Evolutionary conservation across 2,888 invertebrate genomes (phyloP).

Genomic region (Noctua comes): DNA sequence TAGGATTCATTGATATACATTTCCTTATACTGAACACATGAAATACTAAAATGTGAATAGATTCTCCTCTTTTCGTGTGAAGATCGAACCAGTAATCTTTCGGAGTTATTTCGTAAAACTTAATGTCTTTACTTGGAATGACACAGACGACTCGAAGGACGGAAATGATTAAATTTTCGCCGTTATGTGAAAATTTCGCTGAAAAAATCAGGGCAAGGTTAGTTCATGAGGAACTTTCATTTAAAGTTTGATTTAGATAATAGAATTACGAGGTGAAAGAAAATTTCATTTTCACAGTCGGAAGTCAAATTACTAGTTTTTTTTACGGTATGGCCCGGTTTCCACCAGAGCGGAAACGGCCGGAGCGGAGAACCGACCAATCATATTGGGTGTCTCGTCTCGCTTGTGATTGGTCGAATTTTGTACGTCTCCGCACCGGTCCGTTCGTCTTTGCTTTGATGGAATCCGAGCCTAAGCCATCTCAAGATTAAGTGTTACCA

Average conservation of each 20-base stretch:
- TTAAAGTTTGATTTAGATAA: background rate
- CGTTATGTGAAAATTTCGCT: slow-evolving; percentile 69
- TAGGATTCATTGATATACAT: slow-evolving; percentile 62
- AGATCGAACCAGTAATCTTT: slow-evolving; percentile 67
- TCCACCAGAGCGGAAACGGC: background rate
- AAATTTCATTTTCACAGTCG: background rate
- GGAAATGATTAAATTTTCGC: slow-evolving; percentile 66
- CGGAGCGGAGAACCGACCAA: background rate
- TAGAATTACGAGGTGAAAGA: background rate
- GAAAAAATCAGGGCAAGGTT: slow-evolving; percentile 37
- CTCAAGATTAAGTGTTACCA: background rate
- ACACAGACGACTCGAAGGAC: slow-evolving; percentile 67
- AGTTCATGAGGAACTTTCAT: background rate
- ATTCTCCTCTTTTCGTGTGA: slow-evolving; percentile 64
- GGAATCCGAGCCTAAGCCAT: background rate
- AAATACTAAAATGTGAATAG: slow-evolving; percentile 64
- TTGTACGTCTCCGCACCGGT: background rate
- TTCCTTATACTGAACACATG: slow-evolving; percentile 70
- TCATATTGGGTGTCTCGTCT: background rate
- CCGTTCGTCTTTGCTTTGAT: background rate
- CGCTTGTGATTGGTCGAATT: background rate
- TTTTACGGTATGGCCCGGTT: background rate
- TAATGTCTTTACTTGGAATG: slow-evolving; percentile 60
- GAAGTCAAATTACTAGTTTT: background rate
- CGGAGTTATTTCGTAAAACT: slow-evolving; percentile 62